phyloP scores from a whole-genome alignment of 2,113 vertebrate species.

The Callipepla californica region DNA sequence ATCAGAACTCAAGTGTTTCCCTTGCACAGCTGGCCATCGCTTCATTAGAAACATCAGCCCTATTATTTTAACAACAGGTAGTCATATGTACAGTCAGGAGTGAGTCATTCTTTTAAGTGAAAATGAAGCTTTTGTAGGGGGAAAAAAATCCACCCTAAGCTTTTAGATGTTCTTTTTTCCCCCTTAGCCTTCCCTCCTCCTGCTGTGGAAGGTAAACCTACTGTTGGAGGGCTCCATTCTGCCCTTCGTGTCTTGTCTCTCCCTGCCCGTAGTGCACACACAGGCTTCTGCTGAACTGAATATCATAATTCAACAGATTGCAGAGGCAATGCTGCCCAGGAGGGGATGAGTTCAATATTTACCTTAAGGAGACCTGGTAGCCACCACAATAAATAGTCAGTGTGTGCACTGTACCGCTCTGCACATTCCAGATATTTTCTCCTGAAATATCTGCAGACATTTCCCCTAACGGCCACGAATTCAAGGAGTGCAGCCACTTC shows the following conservation, averaged over 20 bases:
- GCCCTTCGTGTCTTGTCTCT: not conserved
- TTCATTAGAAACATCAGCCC: accelerated
- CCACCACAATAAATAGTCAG: not conserved
- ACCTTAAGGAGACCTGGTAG: not conserved
- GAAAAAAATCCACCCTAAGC: not conserved
- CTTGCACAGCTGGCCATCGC: not conserved
- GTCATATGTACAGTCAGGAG: accelerated
- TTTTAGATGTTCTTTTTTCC: not conserved
- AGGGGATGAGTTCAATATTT: not conserved
- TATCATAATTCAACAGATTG: not conserved
- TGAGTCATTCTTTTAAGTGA: not conserved
- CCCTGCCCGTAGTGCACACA: not conserved
- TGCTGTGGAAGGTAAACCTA: not conserved
- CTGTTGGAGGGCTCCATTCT: accelerated
- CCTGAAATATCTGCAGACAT: not conserved
- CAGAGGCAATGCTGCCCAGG: not conserved
- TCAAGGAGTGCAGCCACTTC: not conserved
- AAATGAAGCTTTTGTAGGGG: not conserved
- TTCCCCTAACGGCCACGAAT: not conserved
- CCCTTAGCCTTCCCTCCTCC: not conserved
- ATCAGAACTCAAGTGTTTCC: not conserved
- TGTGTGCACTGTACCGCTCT: accelerated
- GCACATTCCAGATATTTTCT: not conserved
- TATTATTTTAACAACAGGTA: accelerated
- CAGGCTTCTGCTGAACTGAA: not conserved